Conservation (phyloP, 2,113 vertebrate genomes). For the Catagonus wagneri region DNA sequence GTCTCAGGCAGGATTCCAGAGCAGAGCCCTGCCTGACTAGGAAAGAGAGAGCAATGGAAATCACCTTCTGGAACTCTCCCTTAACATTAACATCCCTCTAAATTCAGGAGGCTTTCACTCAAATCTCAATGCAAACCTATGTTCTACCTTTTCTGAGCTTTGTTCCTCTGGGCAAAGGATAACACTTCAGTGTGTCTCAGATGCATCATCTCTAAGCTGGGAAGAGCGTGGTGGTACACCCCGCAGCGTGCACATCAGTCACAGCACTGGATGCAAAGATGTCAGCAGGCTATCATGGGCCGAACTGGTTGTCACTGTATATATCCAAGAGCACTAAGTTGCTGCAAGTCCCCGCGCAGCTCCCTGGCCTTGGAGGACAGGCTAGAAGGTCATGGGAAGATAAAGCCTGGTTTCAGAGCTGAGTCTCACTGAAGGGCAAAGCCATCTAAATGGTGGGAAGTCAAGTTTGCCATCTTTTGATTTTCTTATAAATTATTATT, state of each 20-base stretch:
- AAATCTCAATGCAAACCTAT: neutral
- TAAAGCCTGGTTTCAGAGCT: neutral
- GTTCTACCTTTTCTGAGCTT: neutral
- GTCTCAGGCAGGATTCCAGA: neutral
- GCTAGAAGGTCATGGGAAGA: neutral
- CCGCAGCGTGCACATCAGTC: neutral
- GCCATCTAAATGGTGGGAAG: neutral
- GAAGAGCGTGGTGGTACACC: neutral
- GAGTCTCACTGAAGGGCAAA: neutral
- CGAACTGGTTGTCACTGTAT: accelerated
- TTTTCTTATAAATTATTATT: neutral
- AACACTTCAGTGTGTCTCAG: neutral
- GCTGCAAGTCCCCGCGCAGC: too few relatives aligned
- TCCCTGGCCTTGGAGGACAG: neutral
- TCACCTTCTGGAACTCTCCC: neutral
- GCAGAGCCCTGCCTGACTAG: neutral
- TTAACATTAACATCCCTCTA: neutral
- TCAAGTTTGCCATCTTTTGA: neutral
- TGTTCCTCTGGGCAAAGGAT: neutral
- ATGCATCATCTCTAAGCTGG: neutral
- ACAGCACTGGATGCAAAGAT: neutral
- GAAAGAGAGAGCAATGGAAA: neutral
- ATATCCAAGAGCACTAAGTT: accelerated
- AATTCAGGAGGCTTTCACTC: neutral
- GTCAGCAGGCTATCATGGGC: neutral